Conservation (phyloP, 2,888 invertebrate species). For the Acleris emargana region DNA sequence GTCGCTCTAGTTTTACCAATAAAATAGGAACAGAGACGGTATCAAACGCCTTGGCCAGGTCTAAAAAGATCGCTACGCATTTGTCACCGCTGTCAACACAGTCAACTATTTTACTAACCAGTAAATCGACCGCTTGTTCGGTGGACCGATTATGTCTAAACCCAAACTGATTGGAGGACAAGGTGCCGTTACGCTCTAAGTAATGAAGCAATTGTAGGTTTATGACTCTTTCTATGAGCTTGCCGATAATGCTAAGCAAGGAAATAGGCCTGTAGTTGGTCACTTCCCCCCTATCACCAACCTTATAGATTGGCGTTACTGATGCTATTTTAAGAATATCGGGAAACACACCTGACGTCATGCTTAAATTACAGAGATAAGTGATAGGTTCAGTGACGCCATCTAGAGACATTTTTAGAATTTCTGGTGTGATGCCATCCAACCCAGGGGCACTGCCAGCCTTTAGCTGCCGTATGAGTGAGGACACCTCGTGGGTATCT, state of each 20-base stretch:
- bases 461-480: not conserved
- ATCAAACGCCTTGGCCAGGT: too few relatives aligned
- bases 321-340: too few relatives aligned
- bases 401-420: not conserved
- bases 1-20: too few relatives aligned
- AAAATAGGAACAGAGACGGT: too few relatives aligned
- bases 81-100: too few relatives aligned
- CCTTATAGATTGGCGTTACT: too few relatives aligned
- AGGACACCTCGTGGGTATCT: not conserved
- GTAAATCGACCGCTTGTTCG: constrained; percentile 2
- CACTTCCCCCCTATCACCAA: too few relatives aligned
- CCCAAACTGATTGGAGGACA: constrained; percentile 7
- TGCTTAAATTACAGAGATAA: constrained; percentile 9
- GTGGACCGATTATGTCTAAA: not conserved
- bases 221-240: too few relatives aligned
- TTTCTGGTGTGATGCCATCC: constrained; percentile 4
- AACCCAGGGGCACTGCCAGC: constrained; percentile 3
- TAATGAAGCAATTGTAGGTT: not conserved
- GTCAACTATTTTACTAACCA: not conserved
- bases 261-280: too few relatives aligned
- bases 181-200: not conserved
- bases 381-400: not conserved
- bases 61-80: too few relatives aligned
- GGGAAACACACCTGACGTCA: constrained; percentile 2
- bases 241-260: too few relatives aligned